Base-by-base conservation (phyloP, 2,113 vertebrate species). In the Saccopteryx leptura region DNA sequence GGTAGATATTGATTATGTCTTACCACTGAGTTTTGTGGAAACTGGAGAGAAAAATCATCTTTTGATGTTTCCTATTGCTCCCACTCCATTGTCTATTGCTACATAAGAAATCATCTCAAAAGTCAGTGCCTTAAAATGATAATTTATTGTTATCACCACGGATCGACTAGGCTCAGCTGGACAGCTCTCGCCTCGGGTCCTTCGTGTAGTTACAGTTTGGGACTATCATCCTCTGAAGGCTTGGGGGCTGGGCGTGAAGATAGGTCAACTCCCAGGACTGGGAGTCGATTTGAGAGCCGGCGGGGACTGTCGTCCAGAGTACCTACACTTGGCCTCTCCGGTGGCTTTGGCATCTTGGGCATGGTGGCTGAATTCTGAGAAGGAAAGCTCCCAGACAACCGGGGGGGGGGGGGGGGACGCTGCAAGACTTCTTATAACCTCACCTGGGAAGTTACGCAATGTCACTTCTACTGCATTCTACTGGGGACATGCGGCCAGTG, bases 1-100 rank as follows among this genome's bases (percentile, higher is more conserved):
- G 12, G 90, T 92, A 84, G 80, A 72, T 82, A 93, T 19, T 91
- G 48, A 91, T 74, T 89, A 78, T 87, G 5, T 93, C 66, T 95
- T 93, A 26, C 50, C 74, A 39, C 61, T 85, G 56, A 65, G 39
- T 92, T 97, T 90, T 94, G 58, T 81, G 58, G 69, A 76, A 93
- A 86, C 13, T 83, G 28, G 76, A 81, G 84, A 95, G 68, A 80
- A 97, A 90, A 95, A 90, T 58, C 65, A 87, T 80, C 28, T 96
- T 66, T 87, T 13, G 48, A 31, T 60, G 58, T 79, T 79, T 69
- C 46, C 33, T 68, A 58, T 26, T 83, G 9, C 68, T 92, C 5
- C 46, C 33, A 79, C 56, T 74, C 46, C 33, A 79, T 61, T 74
- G 65, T 56, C 13, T 66, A 39, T 68, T 69, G 28, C 52, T 93